These are phyloP conservation scores for Telmatherina bonti DNA, from an alignment of 2,797 vertebrate genomes.

Conservation along the genomic window DNA sequence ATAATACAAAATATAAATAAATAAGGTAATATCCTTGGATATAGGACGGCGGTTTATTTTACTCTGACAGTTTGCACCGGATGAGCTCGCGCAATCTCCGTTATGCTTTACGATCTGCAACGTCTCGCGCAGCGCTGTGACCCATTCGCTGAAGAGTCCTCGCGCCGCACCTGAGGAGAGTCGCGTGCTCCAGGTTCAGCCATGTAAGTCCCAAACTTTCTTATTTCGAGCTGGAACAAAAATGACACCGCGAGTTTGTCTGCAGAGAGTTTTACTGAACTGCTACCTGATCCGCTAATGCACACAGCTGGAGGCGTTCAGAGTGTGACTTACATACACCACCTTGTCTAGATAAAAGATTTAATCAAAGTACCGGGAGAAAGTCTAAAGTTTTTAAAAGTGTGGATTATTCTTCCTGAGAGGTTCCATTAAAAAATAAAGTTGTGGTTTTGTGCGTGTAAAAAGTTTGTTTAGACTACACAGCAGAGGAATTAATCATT, in stretches of 20 bases:
- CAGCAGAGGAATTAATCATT: background rate
- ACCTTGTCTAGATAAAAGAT: background rate
- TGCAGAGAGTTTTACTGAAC: background rate
- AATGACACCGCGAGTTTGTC: rapidly evolving
- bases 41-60: background rate
- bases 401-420: background rate
- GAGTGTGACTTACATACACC: background rate
- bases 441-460: no score
- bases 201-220: slow-evolving; percentile 46
- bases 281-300: background rate
- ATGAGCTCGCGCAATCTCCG: background rate
- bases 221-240: rapidly evolving
- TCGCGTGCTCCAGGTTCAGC: background rate
- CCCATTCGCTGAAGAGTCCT: no score
- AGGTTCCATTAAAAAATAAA: background rate
- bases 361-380: background rate
- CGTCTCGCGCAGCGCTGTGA: background rate
- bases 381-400: background rate
- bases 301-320: background rate
- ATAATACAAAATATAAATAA: no score
- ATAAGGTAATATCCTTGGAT: no score
- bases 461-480: no score
- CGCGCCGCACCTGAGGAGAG: background rate
- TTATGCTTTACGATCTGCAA: background rate
- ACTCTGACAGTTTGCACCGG: slow-evolving; percentile 16